Conservation (phyloP, 2,888 invertebrate species). For the Phymatocera aterrima region DNA sequence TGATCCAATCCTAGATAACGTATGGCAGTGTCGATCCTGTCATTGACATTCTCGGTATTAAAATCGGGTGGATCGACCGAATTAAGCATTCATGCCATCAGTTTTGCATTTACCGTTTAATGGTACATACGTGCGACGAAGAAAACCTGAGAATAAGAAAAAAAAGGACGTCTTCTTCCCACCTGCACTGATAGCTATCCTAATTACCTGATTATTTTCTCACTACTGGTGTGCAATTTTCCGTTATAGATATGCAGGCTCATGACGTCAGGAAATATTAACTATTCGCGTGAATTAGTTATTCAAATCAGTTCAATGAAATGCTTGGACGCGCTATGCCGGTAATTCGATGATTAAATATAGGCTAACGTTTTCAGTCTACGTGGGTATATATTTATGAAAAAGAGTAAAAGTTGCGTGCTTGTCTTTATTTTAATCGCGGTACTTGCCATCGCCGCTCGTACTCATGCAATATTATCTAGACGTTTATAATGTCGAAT, state of each 20-base stretch:
- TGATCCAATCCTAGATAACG: neutral
- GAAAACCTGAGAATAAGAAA: neutral
- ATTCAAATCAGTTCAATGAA: neutral
- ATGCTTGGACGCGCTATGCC: neutral
- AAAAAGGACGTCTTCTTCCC: neutral
- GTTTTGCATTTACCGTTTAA: slow-evolving; percentile 37
- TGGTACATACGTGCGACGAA: neutral
- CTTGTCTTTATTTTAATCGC: slow-evolving; percentile 16
- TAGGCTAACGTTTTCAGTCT: too few relatives aligned
- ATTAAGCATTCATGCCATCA: slow-evolving; percentile 17
- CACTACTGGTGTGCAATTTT: slow-evolving; percentile 6
- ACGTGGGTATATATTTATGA: neutral
- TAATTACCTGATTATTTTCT: slow-evolving; percentile 22
- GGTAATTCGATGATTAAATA: neutral
- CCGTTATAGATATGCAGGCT: neutral
- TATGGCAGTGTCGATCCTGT: neutral
- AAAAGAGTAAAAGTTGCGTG: neutral
- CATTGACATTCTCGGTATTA: slow-evolving; percentile 19
- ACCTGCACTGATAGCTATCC: slow-evolving; percentile 23
- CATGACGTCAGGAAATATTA: neutral
- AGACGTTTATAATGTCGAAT: neutral
- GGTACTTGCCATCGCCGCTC: neutral
- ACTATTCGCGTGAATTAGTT: neutral
- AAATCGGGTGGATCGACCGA: slow-evolving; percentile 19
- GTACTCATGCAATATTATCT: neutral